phyloP scores from a whole-genome alignment of 2,888 invertebrate genomes.

The Graphium colonna region DNA sequence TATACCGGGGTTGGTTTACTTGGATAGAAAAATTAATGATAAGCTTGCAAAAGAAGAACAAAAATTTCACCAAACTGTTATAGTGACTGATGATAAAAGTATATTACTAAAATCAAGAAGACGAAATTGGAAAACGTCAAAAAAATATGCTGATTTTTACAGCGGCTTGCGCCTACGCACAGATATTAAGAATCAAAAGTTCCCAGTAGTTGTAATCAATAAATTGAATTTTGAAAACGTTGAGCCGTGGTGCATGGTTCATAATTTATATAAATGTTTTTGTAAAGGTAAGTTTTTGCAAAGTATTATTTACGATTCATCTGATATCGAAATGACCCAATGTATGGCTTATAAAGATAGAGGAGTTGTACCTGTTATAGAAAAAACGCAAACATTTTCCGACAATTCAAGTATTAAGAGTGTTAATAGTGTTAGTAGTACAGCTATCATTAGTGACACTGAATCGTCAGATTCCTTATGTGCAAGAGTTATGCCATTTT shows the following conservation, averaged over 20 bases:
- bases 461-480: conserved; percentile 29
- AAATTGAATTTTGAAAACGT: conserved; percentile 64
- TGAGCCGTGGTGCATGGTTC: conserved; percentile 83
- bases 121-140: conserved; percentile 80
- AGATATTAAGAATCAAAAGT: conserved; percentile 35
- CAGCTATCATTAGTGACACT: background rate
- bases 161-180: conserved; percentile 48
- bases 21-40: conserved; percentile 72
- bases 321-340: conserved; percentile 16
- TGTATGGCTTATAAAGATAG: conserved; percentile 10
- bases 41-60: conserved; percentile 84
- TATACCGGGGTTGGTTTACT: conserved; percentile 54
- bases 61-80: conserved; percentile 86
- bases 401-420: too few species aligned
- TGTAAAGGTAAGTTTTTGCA: conserved; percentile 74
- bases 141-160: conserved; percentile 80
- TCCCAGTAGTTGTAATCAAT: conserved; percentile 40
- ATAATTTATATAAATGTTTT: conserved; percentile 83
- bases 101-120: conserved; percentile 81
- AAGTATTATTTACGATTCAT: conserved; percentile 15
- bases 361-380: background rate
- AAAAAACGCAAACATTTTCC: background rate
- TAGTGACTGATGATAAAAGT: conserved; percentile 82
- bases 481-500: conserved; percentile 46
- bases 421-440: too few species aligned